phyloP scores from a whole-genome alignment of 1,140 invertebrate genomes.

The Drosophila serrata region DNA sequence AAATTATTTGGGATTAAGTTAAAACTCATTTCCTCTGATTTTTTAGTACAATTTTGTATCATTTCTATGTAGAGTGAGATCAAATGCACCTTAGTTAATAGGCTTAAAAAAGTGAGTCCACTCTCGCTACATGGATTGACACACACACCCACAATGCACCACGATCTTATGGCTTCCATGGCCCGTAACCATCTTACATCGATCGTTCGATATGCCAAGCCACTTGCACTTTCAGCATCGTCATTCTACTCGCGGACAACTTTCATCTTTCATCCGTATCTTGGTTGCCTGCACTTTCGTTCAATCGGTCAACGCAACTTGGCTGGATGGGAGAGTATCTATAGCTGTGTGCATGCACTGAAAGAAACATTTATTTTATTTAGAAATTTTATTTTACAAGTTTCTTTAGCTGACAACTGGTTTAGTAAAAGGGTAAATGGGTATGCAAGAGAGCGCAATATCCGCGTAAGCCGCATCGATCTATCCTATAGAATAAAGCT shows the following conservation, averaged over 20 bases:
- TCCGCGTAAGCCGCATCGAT: too few species aligned
- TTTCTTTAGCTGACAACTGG: not conserved
- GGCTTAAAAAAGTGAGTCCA: conserved; percentile 25
- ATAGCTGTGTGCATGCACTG: conserved; percentile 19
- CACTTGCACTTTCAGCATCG: conserved; percentile 76
- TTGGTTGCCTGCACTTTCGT: conserved; percentile 63
- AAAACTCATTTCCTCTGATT: not conserved
- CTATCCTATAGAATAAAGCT: too few species aligned
- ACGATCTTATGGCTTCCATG: conserved; percentile 41
- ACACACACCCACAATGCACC: conserved; percentile 20
- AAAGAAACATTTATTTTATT: not conserved
- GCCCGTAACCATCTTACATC: conserved; percentile 71
- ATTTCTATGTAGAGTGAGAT: not conserved
- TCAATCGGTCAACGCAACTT: conserved; percentile 71
- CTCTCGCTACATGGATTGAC: conserved; percentile 24
- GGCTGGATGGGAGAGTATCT: conserved; percentile 15
- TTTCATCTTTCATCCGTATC: conserved; percentile 73
- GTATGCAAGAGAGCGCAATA: too few species aligned
- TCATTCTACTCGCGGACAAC: conserved; percentile 49
- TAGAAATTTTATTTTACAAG: fast-evolving
- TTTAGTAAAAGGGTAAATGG: too few species aligned
- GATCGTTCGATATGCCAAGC: conserved; percentile 54
- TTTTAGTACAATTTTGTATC: not conserved
- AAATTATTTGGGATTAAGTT: too few species aligned
- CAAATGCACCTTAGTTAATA: not conserved